phyloP scores from a whole-genome alignment of 2,113 vertebrate species.

The Malurus melanocephalus region DNA sequence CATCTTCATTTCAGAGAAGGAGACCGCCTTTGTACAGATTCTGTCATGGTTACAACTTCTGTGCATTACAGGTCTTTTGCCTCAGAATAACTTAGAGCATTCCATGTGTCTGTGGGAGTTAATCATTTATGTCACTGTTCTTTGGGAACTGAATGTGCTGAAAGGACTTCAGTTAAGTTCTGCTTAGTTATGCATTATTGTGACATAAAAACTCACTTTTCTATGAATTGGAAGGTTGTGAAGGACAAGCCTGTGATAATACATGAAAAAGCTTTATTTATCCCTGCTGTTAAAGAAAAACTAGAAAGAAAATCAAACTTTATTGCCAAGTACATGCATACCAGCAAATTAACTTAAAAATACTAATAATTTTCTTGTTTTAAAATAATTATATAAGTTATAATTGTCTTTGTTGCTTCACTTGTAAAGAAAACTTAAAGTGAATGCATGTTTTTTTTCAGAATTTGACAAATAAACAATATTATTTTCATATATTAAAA shows the following conservation, averaged over 20 bases:
- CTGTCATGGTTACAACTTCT: background rate
- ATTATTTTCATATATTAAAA: conserved; percentile 41
- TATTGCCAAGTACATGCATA: background rate
- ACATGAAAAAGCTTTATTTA: background rate
- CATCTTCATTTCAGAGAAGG: background rate
- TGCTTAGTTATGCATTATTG: background rate
- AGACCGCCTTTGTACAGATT: background rate
- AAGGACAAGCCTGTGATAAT: background rate
- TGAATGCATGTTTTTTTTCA: conserved; percentile 16
- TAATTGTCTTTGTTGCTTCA: background rate
- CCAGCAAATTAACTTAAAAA: background rate
- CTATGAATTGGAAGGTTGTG: background rate
- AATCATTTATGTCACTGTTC: conserved; percentile 1
- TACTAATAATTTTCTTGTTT: background rate
- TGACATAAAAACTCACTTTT: background rate
- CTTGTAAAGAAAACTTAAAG: background rate
- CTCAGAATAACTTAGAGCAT: background rate
- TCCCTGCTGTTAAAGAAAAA: background rate
- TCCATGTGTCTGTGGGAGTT: background rate
- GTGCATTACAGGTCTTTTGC: background rate
- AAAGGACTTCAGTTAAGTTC: background rate
- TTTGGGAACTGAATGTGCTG: background rate
- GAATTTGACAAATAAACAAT: conserved; percentile 1
- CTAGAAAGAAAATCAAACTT: background rate
- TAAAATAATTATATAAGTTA: background rate